Percentiles rank a stretch among this genome's conserved stretches.
Conservation (phyloP, 2,888 invertebrate genomes). For the Dynastes tityus region DNA sequence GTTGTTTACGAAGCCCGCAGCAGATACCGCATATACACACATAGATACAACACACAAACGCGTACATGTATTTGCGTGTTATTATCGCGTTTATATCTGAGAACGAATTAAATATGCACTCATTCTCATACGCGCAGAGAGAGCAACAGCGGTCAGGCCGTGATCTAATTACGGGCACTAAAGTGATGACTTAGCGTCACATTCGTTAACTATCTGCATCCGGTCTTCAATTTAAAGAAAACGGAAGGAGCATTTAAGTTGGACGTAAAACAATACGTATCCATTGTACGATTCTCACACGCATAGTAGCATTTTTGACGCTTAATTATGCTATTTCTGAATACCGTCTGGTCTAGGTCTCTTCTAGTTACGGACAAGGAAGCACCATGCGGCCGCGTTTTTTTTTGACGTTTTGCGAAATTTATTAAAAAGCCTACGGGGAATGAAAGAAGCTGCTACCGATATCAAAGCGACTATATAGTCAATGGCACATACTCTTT, state of each 20-base stretch:
- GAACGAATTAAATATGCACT: constrained; percentile 50
- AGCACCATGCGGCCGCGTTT: neutral
- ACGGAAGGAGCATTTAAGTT: constrained; percentile 69
- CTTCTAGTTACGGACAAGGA: constrained; percentile 19
- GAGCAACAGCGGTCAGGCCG: constrained; percentile 49
- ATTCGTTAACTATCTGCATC: constrained; percentile 68
- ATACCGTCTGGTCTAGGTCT: constrained; percentile 28
- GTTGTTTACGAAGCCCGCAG: neutral
- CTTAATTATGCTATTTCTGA: constrained; percentile 46
- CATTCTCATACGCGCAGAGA: constrained; percentile 41
- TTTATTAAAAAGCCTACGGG: constrained; percentile 27
- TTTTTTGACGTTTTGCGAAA: constrained; percentile 14
- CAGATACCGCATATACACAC: constrained; percentile 1
- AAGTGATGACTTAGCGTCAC: constrained; percentile 70
- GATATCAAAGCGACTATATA: constrained; percentile 18
- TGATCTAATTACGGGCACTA: constrained; percentile 51
- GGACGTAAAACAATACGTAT: constrained; percentile 60
- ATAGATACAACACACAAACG: neutral
- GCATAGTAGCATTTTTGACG: constrained; percentile 49
- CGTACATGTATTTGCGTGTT: constrained; percentile 31
- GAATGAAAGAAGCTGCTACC: constrained; percentile 5
- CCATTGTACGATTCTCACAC: constrained; percentile 62
- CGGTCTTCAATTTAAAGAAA: constrained; percentile 69
- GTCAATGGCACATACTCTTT: neutral
- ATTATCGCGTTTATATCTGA: constrained; percentile 47